These are phyloP conservation scores for Anisognathus igniventris DNA, from an alignment of 2,797 vertebrate species.

Conservation along the genomic window DNA sequence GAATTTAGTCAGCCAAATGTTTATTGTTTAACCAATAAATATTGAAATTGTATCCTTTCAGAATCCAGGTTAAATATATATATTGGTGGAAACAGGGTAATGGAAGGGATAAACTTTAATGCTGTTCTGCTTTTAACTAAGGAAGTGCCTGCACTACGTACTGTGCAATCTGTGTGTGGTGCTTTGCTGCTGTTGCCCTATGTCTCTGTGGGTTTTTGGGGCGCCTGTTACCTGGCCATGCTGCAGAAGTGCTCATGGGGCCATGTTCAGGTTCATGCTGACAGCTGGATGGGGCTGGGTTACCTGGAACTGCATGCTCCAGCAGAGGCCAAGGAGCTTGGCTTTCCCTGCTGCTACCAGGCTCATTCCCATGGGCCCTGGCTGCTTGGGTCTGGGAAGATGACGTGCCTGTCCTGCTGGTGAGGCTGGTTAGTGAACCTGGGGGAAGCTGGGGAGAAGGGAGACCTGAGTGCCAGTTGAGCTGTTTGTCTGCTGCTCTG, in stretches of 20 bases:
- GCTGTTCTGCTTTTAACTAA: neutral
- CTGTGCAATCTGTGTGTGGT: neutral
- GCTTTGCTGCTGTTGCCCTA: neutral
- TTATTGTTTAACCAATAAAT: neutral
- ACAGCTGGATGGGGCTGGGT: neutral
- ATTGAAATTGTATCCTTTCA: neutral
- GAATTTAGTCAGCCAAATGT: neutral
- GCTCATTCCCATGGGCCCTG: neutral
- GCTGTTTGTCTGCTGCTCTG: accelerated
- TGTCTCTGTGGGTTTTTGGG: neutral
- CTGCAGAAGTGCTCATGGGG: neutral
- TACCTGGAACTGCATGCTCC: neutral
- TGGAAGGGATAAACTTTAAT: neutral
- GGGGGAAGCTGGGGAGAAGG: no score
- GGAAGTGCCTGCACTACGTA: neutral
- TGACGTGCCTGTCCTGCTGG: neutral
- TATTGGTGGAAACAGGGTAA: neutral
- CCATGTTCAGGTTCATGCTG: neutral
- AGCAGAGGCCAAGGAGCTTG: neutral
- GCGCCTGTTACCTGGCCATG: neutral
- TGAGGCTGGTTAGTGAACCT: neutral
- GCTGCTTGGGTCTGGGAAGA: neutral
- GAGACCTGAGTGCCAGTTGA: neutral
- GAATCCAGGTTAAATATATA: neutral
- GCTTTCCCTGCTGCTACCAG: neutral